Evolutionary conservation across 2,113 vertebrate genomes (phyloP), one percentile per base, ranked within the genome.

Genomic region (Catharus bicknelli): DNA sequence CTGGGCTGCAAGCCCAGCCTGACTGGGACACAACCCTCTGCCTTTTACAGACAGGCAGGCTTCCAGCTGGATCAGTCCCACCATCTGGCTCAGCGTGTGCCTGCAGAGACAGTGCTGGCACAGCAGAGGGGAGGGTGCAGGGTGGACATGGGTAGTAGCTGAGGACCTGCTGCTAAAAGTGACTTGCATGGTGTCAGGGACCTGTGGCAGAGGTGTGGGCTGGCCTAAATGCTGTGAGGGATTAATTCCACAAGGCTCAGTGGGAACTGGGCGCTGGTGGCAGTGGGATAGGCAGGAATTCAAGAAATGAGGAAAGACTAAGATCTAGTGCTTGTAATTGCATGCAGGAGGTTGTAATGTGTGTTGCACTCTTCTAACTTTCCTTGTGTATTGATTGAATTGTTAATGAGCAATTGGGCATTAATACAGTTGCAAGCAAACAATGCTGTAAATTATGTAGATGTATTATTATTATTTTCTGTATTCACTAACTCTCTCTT

Each of bases 161-260:
- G 11, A 59, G 58, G 62, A 51, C 13, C 32, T 10, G 4, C 70
- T 42, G 78, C 58, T 8, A 0, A 32, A 43, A 20, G 67, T 0
- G 0, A 50, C 36, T 27, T 34, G 61, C 40, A 6, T 1, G 0
- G 43, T 27, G 34, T 38, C 30, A 13, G 48, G 13, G 48, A 6
- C 38, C 43, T 0, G 0, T 26, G 76, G 26, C 0, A 0, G 54
- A 55, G 62, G 21, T 19, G 11, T 1, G 0, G 40, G 32, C 22
- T 0, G 0, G 43, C 42, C 34, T 3, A 7, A 47, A 16, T 14
- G 48, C 79, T 79, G 25, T 16, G 53, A 59, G 68, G 58, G 50
- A 6, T 43, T 34, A 22, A 7, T 20, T 77, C 38, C 29, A 8
- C 26, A 3, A 16, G 38, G 42, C 23, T 70, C n/a, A 1, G 3